Base-by-base conservation (phyloP, 2,888 invertebrate species). In the Dasypolia templi region DNA sequence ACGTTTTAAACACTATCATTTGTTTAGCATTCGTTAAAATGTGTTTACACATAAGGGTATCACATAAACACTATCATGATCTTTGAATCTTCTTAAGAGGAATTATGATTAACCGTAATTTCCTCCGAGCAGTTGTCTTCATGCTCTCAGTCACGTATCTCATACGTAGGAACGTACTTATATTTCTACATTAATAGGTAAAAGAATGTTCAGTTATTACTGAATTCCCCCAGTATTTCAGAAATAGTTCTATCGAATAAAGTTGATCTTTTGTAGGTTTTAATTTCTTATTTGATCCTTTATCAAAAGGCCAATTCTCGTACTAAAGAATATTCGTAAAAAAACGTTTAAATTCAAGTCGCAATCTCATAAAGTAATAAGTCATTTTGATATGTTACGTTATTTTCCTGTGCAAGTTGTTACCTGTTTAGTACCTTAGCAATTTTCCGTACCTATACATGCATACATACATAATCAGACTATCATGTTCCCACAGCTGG, bases 71-170 rank as follows among this genome's bases (percentile, higher is more conserved):
- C 3, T 61, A 56, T 65, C 67, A 56, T 67, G 55, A 74, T 75
- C 56, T 71, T 51, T 32, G 17, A 53, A 77, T 64, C 6, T 66
- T 26, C 65, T 59, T 75, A 75, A 83, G 68, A 81, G 65, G 79
- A 78, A 79, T 62, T 72, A 59, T 72, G 72, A 75, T 74, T 67
- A 82, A 62, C 55, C 67, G 74, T 82, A 78, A 76, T 77, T 81
- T 78, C 62, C 64, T 65, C 51, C 6, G 58, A 77, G 72, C 71
- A 72, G 62, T 73, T 70, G 82, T 77, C 62, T 85, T 68, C 89
- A 81, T 90, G 90, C 74, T 73, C 53, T 53, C 71, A 73, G 88
- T 90, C 90, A 90, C 90, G 90, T 90, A 89, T 75, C 32, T 51
- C n/a, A 53, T 67, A 55, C 17, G 19, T 58, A 56, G 3, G 26